Conservation (phyloP, 2,797 vertebrate genomes). For the Eleutherodactylus coqui region DNA sequence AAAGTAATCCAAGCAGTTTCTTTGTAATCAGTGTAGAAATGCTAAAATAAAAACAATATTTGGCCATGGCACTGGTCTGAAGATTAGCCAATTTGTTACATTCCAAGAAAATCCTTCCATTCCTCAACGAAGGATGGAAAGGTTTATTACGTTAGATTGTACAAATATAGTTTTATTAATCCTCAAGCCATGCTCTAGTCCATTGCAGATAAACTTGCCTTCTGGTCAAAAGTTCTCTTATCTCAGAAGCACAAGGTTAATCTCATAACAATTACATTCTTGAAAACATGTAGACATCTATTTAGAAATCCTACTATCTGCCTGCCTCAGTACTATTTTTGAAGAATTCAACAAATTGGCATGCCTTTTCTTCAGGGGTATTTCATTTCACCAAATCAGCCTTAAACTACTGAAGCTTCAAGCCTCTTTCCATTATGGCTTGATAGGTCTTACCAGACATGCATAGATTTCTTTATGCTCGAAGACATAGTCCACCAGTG, state of each 20-base stretch:
- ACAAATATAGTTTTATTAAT: slow-evolving; percentile 27
- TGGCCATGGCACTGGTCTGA: not conserved
- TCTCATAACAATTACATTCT: slow-evolving; percentile 28
- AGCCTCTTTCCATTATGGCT: slow-evolving; percentile 11
- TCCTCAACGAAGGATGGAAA: not conserved
- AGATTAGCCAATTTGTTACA: not conserved
- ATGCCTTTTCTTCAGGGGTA: slow-evolving; percentile 4
- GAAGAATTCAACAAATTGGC: slow-evolving; percentile 3
- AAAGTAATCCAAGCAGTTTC: not conserved
- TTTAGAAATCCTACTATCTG: slow-evolving; percentile 17
- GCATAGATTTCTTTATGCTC: not conserved
- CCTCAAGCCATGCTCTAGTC: slow-evolving; percentile 15
- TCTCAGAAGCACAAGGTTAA: slow-evolving; percentile 26
- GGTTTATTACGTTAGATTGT: not conserved
- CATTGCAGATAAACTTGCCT: slow-evolving; percentile 13
- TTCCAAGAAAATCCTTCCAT: not conserved
- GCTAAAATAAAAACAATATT: not conserved
- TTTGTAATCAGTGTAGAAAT: not conserved
- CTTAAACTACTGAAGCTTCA: not conserved
- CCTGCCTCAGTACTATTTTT: slow-evolving; percentile 1
- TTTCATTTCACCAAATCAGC: slow-evolving; percentile 21
- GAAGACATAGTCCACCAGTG: not conserved
- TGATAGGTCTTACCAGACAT: not conserved
- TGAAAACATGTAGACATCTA: slow-evolving; percentile 29
- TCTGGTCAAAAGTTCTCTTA: slow-evolving; percentile 5